phyloP scores from a whole-genome alignment of 2,113 vertebrate genomes.

The Phocoena phocoena region DNA sequence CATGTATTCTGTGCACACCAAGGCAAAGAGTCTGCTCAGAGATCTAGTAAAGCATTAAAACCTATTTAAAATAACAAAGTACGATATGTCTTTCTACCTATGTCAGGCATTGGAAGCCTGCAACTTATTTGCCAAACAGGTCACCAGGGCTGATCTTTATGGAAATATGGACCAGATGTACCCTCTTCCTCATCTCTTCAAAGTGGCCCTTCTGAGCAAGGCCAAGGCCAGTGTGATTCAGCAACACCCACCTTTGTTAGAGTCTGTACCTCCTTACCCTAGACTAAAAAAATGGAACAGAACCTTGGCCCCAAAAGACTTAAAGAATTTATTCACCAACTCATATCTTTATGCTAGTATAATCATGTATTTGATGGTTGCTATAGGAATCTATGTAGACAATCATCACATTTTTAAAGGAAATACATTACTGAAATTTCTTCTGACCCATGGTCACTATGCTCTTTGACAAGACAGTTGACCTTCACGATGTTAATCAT shows the following conservation, averaged over 20 bases:
- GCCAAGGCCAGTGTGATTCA: not conserved
- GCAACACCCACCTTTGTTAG: not conserved
- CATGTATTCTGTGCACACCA: not conserved
- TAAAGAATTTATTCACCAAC: not conserved
- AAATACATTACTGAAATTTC: not conserved
- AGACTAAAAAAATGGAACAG: not conserved
- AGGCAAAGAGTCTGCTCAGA: not conserved
- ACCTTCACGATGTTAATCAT: slow-evolving; percentile 31
- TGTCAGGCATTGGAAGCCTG: not conserved
- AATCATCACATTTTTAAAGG: not conserved
- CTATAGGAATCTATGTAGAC: not conserved
- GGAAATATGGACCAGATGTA: not conserved
- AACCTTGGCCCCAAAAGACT: not conserved
- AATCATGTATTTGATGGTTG: not conserved
- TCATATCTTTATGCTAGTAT: not conserved
- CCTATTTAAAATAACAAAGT: not conserved
- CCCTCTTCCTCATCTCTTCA: not conserved
- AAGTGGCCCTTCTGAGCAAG: not conserved
- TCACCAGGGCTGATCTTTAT: not conserved
- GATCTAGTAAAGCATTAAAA: not conserved
- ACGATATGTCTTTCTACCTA: not conserved
- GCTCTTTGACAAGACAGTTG: not conserved
- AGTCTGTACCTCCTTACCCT: not conserved
- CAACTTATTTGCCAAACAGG: not conserved
- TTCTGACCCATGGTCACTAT: slow-evolving; percentile 1